These are phyloP conservation scores for Larimichthys polyactis DNA, from an alignment of 2,113 vertebrate genomes.

Conservation along the genomic window DNA sequence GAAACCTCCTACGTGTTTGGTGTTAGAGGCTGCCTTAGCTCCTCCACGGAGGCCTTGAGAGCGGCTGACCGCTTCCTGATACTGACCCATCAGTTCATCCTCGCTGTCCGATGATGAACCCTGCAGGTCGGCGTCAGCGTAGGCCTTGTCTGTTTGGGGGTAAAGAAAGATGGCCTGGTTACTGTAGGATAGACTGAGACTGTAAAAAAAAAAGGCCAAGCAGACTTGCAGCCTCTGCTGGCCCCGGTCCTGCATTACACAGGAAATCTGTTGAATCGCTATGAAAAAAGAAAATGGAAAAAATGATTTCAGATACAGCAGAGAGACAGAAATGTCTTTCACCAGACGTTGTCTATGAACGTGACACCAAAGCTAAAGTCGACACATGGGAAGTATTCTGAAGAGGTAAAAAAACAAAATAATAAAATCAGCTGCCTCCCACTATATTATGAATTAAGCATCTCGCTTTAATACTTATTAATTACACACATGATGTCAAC, in stretches of 20 bases:
- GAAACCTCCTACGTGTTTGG: conserved; percentile 86
- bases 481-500: neutral
- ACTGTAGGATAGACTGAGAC: neutral
- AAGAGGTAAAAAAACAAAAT: too few species aligned
- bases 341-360: neutral
- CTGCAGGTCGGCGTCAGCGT: conserved; percentile 87
- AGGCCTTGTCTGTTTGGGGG: conserved; percentile 86
- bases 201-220: neutral
- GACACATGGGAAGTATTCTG: too few species aligned
- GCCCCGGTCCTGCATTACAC: neutral
- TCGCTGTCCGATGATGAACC: conserved; percentile 97
- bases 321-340: neutral
- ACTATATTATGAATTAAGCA: too few species aligned
- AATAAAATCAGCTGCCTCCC: too few species aligned
- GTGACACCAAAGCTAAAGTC: neutral
- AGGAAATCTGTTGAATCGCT: neutral
- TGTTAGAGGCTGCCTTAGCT: conserved; percentile 59
- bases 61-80: conserved; percentile 93
- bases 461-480: neutral
- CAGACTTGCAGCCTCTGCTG: conserved; percentile 33
- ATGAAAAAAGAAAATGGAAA: neutral
- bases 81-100: conserved; percentile 95
- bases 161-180: neutral
- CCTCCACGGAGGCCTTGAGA: conserved; percentile 86
- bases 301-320: neutral